Conservation (phyloP, 2,888 invertebrate species). For the Drosophila peninsularis region DNA sequence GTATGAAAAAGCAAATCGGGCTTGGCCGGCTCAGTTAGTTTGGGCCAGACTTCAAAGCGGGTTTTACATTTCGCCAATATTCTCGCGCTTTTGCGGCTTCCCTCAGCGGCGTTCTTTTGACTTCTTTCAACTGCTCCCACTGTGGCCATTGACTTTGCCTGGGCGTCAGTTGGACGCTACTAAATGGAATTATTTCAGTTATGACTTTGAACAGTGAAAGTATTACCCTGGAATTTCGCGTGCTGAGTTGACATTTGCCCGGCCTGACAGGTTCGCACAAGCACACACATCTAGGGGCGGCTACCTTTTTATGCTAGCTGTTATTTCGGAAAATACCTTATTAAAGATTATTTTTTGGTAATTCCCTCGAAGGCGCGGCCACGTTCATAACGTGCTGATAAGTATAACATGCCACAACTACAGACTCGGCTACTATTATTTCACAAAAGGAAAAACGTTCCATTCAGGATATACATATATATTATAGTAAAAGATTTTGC, state of each 20-base stretch:
- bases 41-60: conserved; percentile 74
- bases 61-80: conserved; percentile 76
- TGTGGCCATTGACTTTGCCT: conserved; percentile 54
- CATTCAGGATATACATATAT: not conserved
- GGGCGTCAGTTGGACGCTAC: conserved; percentile 47
- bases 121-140: conserved; percentile 11
- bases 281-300: conserved; percentile 70
- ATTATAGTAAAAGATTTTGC: not conserved
- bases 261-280: conserved; percentile 81
- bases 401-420: conserved; percentile 8
- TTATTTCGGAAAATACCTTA: conserved; percentile 60
- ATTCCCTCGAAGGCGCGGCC: conserved; percentile 44
- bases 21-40: conserved; percentile 56
- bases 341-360: conserved; percentile 46
- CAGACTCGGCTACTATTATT: not conserved
- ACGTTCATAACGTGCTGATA: conserved; percentile 44
- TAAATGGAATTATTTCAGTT: conserved; percentile 55
- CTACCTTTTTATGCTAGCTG: conserved; percentile 62
- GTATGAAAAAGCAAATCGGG: conserved; percentile 71
- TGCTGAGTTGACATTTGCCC: conserved; percentile 83
- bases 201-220: conserved; percentile 79
- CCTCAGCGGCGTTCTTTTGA: conserved; percentile 20
- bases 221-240: conserved; percentile 79
- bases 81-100: conserved; percentile 80
- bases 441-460: not conserved